These are phyloP conservation scores for Enoplolaimus lenunculus DNA, from an alignment of 2,888 invertebrate genomes.

Conservation along the genomic window DNA sequence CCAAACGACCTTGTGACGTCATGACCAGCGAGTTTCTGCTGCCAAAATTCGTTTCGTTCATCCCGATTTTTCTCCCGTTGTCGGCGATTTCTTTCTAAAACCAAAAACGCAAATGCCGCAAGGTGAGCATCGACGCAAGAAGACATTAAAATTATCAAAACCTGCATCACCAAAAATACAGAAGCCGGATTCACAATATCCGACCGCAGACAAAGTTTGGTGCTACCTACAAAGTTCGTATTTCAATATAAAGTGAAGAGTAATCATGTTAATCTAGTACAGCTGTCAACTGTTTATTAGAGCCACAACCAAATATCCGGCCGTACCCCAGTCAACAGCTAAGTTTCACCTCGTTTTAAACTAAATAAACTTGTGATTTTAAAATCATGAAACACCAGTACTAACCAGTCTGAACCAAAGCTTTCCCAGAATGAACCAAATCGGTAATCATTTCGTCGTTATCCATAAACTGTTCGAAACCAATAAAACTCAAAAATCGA, in stretches of 20 bases:
- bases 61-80: constrained; percentile 27
- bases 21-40: constrained; percentile 15
- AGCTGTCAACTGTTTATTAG: too few species aligned
- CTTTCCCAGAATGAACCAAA: constrained; percentile 78
- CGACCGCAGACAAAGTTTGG: too few species aligned
- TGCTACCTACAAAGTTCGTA: too few species aligned
- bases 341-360: not conserved
- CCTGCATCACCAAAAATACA: too few species aligned
- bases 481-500: constrained; percentile 70
- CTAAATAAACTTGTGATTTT: too few species aligned
- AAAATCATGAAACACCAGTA: too few species aligned
- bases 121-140: too few species aligned
- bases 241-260: too few species aligned
- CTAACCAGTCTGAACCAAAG: constrained; percentile 70
- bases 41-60: constrained; percentile 23
- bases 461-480: constrained; percentile 90
- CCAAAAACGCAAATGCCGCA: constrained; percentile 9
- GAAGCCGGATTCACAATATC: too few species aligned
- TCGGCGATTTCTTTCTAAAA: constrained; percentile 28
- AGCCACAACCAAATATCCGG: constrained; percentile 6
- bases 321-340: not conserved
- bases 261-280: too few species aligned
- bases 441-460: constrained; percentile 85
- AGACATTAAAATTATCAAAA: too few species aligned
- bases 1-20: too few species aligned